Percentiles rank a stretch among this genome's conserved stretches.
Evolutionary conservation across 2,888 invertebrate genomes (phyloP).

Genomic region (Drosophila diplacantha): DNA sequence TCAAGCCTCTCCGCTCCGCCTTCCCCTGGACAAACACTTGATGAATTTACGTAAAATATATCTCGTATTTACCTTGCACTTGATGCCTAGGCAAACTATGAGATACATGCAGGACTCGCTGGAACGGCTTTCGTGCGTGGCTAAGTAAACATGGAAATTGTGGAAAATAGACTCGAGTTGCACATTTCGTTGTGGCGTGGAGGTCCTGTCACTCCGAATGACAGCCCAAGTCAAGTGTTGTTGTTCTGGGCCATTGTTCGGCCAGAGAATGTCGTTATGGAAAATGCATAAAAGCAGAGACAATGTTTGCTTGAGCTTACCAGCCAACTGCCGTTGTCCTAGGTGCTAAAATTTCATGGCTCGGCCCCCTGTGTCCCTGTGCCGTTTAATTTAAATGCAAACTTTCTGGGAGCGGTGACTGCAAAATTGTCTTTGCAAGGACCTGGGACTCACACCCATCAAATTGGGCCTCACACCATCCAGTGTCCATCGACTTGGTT

Average conservation of each 20-base stretch:
- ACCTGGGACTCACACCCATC: neutral
- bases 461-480: slow-evolving; percentile 15
- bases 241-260: slow-evolving; percentile 51
- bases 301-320: slow-evolving; percentile 48
- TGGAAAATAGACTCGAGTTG: slow-evolving; percentile 66
- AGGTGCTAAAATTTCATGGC: slow-evolving; percentile 68
- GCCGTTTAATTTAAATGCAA: slow-evolving; percentile 70
- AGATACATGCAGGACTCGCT: slow-evolving; percentile 52
- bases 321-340: slow-evolving; percentile 15
- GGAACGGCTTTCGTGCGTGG: slow-evolving; percentile 53
- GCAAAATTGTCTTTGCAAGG: slow-evolving; percentile 59
- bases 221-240: slow-evolving; percentile 68
- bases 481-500: slow-evolving; percentile 23
- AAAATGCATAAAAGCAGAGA: slow-evolving; percentile 65
- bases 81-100: slow-evolving; percentile 67
- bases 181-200: slow-evolving; percentile 64
- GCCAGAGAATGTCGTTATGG: slow-evolving; percentile 58
- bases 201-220: slow-evolving; percentile 67
- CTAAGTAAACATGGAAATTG: slow-evolving; percentile 68
- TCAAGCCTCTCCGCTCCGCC: slow-evolving; percentile 3
- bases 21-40: slow-evolving; percentile 54
- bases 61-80: slow-evolving; percentile 71
- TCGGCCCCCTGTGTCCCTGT: slow-evolving; percentile 18
- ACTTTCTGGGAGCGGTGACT: slow-evolving; percentile 48
- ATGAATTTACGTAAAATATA: slow-evolving; percentile 71